Evolutionary conservation across 2,113 vertebrate genomes (phyloP).

Genomic region (Platysternon megacephalum): DNA sequence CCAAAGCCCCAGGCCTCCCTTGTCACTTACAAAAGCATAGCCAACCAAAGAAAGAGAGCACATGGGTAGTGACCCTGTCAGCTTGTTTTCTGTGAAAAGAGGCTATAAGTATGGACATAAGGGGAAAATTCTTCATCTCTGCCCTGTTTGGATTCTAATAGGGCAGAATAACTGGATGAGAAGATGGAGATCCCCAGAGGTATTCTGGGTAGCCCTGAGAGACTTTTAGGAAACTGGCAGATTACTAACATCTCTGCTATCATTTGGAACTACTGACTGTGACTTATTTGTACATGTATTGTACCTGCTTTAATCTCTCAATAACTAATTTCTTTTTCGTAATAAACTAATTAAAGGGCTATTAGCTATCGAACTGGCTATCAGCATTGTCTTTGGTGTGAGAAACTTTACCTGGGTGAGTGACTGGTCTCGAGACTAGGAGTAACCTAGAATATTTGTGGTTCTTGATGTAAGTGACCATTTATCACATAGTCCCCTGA

Average conservation of each 20-base stretch:
- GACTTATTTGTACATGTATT: background rate
- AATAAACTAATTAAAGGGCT: background rate
- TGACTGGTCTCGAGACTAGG: background rate
- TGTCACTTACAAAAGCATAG: too few relatives aligned
- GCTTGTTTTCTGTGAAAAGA: background rate
- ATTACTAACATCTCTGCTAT: background rate
- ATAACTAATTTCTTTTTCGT: background rate
- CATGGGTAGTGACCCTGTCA: background rate
- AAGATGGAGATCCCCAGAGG: background rate
- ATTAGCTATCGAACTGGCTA: background rate
- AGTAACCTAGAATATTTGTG: background rate
- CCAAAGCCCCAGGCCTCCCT: too few relatives aligned
- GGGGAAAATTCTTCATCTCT: background rate
- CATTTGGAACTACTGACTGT: background rate
- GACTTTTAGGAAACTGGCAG: background rate
- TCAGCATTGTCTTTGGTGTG: background rate
- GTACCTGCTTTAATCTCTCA: background rate
- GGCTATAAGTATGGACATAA: background rate
- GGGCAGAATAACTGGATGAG: background rate
- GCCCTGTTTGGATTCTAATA: background rate
- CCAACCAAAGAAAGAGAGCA: background rate
- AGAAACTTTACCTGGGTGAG: background rate
- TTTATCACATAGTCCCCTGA: background rate
- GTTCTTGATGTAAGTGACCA: too few relatives aligned
- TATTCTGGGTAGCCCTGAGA: background rate